These are phyloP conservation scores for Enhydra lutris DNA, from an alignment of 2,113 vertebrate genomes.

Conservation along the genomic window DNA sequence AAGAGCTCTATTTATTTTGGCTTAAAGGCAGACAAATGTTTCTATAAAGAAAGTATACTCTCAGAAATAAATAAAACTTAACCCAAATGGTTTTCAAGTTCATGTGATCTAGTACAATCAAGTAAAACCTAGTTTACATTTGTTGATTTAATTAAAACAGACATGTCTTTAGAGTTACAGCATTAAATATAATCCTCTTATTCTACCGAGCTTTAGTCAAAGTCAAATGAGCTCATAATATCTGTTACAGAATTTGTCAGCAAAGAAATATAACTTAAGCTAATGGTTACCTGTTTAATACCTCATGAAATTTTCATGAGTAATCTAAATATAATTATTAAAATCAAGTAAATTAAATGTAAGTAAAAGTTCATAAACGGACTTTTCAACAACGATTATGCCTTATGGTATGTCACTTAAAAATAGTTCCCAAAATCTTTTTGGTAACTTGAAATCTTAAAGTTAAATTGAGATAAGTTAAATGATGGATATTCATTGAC, in stretches of 20 bases:
- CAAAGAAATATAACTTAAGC: neutral
- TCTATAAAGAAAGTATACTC: neutral
- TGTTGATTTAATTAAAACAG: neutral
- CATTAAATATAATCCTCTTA: neutral
- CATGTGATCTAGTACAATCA: neutral
- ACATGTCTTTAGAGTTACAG: neutral
- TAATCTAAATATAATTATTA: neutral
- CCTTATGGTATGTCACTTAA: neutral
- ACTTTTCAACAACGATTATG: neutral
- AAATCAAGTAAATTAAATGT: neutral
- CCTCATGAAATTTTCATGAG: neutral
- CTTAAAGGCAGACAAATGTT: neutral
- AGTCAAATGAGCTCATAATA: neutral
- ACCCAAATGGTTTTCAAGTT: neutral
- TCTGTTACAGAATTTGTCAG: neutral
- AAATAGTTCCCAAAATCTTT: neutral
- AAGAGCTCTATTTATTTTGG: too few species aligned
- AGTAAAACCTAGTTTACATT: neutral
- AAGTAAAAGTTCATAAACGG: neutral
- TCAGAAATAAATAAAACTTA: neutral
- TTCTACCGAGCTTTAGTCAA: neutral
- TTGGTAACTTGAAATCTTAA: neutral
- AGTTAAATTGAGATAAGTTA: neutral
- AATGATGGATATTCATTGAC: neutral
- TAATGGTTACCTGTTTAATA: neutral